Percentiles rank a stretch among this genome's conserved stretches.
These are phyloP conservation scores for Nemoura dubitans DNA, from an alignment of 2,888 invertebrate species.

Conservation along the genomic window DNA sequence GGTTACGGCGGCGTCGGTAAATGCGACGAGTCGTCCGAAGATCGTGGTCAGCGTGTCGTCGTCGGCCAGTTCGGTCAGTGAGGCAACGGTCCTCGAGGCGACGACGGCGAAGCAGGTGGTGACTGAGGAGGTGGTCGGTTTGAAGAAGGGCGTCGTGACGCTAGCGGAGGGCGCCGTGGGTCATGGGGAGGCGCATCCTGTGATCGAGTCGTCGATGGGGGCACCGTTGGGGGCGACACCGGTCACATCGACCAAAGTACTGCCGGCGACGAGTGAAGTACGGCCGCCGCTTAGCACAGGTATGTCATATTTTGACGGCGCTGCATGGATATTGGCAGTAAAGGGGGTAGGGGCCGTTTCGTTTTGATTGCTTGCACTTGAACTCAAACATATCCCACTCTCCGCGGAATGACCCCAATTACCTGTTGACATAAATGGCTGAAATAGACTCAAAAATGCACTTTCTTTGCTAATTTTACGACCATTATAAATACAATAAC, in stretches of 20 bases:
- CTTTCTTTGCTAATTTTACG: too few species aligned
- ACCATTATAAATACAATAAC: too few species aligned
- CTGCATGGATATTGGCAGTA: too few species aligned
- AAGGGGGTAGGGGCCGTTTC: too few species aligned
- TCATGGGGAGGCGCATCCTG: slow-evolving; percentile 55
- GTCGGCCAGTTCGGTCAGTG: slow-evolving; percentile 46
- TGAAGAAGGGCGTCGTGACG: background rate
- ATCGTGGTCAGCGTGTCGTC: slow-evolving; percentile 42
- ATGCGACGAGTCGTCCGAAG: slow-evolving; percentile 32
- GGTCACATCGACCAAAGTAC: background rate
- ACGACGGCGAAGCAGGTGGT: background rate
- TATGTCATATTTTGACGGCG: background rate
- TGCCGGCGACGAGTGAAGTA: background rate
- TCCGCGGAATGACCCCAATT: too few species aligned
- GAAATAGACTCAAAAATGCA: too few species aligned
- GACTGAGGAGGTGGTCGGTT: background rate
- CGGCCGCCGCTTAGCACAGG: slow-evolving; percentile 38
- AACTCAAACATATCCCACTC: too few species aligned
- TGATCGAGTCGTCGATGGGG: slow-evolving; percentile 60
- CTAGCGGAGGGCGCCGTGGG: background rate
- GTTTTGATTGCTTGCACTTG: too few species aligned
- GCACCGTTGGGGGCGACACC: background rate
- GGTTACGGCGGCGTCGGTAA: background rate
- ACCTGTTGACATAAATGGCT: too few species aligned
- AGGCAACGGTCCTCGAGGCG: slow-evolving; percentile 39